Conservation (phyloP, 30 jellyfish, hydroid and myxozoan genomes). For the Aurelia aurita region DNA sequence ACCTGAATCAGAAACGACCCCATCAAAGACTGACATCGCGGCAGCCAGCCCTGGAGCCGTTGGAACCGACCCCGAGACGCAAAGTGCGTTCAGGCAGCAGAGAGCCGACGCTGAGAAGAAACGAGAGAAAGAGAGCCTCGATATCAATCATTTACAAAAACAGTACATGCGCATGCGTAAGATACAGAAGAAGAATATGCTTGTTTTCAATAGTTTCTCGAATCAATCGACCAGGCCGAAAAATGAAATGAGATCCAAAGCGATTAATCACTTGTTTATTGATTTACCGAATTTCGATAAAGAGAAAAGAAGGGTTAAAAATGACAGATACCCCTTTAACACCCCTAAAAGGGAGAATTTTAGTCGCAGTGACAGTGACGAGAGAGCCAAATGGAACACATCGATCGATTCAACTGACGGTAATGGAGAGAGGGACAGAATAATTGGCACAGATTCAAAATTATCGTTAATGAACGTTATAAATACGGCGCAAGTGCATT, state of each 20-base stretch:
- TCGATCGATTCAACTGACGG: background rate
- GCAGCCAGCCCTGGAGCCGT: slow-evolving; percentile 85
- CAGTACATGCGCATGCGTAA: slow-evolving; percentile 93
- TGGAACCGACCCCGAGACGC: slow-evolving; percentile 78
- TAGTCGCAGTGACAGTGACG: background rate
- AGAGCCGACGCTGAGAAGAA: slow-evolving; percentile 65
- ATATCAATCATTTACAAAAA: slow-evolving; percentile 61
- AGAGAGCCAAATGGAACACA: background rate
- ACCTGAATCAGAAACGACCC: slow-evolving; percentile 23
- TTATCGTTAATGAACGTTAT: background rate
- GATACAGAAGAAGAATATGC: slow-evolving; percentile 85
- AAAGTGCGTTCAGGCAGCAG: slow-evolving; percentile 68
- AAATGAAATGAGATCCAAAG: slow-evolving; percentile 67
- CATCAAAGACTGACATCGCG: slow-evolving; percentile 68
- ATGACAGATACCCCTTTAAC: slow-evolving; percentile 37
- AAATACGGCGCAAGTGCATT: background rate
- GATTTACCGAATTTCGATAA: slow-evolving; percentile 73
- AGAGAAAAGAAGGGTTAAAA: slow-evolving; percentile 9
- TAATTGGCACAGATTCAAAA: background rate
- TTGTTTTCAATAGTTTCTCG: slow-evolving; percentile 82
- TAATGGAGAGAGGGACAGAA: slow-evolving; percentile 10
- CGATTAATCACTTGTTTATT: slow-evolving; percentile 86
- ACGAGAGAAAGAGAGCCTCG: slow-evolving; percentile 79
- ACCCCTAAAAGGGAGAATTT: background rate
- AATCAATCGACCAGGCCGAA: slow-evolving; percentile 55